Base-by-base conservation (phyloP, 2,113 vertebrate species). In the Prinia subflava region DNA sequence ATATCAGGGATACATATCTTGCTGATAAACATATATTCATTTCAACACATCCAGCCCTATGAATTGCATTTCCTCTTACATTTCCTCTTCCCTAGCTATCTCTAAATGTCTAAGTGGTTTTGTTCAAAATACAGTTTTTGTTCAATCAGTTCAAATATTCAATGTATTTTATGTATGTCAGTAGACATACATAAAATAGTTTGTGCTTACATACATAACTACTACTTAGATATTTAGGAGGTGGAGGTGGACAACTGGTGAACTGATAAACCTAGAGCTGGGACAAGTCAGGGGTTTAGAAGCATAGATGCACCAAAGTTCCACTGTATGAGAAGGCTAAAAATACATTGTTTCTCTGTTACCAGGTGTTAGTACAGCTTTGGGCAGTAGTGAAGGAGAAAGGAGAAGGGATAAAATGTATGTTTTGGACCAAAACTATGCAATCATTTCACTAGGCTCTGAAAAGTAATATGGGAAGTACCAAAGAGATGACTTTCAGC, bases 81-180 rank as follows among this genome's bases (percentile, higher is more conserved):
- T 56, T 92, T 92, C 13, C 44, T 68, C 27, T 47, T n/a, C 65
- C 37, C 39, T 68, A 84, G 14, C 6, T 42, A 33, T 46, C 25
- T 87, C 53, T 79, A 35, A 63, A 69, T n/a, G 25, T 53, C 57
- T 73, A 60, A 53, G 28, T 76, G n/a, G 22, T 56, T 82, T 93
- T 77, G 21, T 63, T 7, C 42, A 42, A 42, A 76, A 28, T 69
- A 24, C 0, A 41, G 15, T 39, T 50, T 80, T 83, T 23, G 59
- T 84, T 91, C 59, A 87, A 0, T 42, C 27, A 37, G 25, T 90
- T 80, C 25, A 76, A 73, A 73, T 83, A 55, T 28, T 71, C 15
- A 35, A 3, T 0, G 0, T 70, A 27, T 52, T 8, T 1, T 49
- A 35, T 55, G 20, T 73, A 3, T 63, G 35, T 65, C 37, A 55